Conservation (phyloP, 2,113 vertebrate genomes). For the Ia io region DNA sequence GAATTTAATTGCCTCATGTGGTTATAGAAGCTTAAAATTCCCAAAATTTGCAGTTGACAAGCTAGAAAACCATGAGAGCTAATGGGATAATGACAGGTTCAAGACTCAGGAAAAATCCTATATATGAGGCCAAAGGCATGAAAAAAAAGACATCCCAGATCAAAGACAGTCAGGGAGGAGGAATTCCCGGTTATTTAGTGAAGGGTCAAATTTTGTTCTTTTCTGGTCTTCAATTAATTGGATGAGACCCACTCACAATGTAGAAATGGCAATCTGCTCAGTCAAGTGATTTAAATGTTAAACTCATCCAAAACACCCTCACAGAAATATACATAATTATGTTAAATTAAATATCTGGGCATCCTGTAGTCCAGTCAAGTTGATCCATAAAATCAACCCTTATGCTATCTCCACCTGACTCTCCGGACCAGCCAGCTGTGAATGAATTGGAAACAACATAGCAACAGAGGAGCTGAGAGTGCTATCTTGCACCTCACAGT, state of each 20-base stretch:
- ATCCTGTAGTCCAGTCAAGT: background rate
- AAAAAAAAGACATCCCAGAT: rapidly evolving
- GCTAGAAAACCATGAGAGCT: background rate
- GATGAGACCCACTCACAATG: rapidly evolving
- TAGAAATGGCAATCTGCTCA: background rate
- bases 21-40: rapidly evolving
- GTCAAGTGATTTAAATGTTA: background rate
- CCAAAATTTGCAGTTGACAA: too few species aligned
- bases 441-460: rapidly evolving
- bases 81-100: rapidly evolving
- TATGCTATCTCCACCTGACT: rapidly evolving
- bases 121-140: background rate
- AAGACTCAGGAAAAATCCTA: background rate
- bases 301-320: background rate
- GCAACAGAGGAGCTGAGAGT: rapidly evolving
- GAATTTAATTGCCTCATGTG: rapidly evolving
- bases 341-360: background rate
- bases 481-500: rapidly evolving
- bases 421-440: too few species aligned
- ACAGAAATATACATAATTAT: background rate
- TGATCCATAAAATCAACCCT: background rate
- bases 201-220: background rate
- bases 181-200: rapidly evolving
- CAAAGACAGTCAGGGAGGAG: background rate
- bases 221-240: background rate